phyloP scores from a whole-genome alignment of 2,797 vertebrate genomes.

The Enteromius thamalakanensis region DNA sequence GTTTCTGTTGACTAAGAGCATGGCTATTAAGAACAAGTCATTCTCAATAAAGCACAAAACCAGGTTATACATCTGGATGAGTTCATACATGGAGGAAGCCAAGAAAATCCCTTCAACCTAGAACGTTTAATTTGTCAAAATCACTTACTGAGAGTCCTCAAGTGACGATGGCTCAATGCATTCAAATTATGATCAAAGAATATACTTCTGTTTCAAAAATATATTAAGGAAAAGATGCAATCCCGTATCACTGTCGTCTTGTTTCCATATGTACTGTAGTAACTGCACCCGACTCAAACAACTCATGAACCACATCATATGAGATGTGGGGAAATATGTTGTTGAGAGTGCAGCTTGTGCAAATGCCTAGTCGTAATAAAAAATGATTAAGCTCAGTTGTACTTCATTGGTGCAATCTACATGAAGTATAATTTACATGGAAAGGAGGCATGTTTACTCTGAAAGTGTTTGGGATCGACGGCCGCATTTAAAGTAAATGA shows the following conservation, averaged over 20 bases:
- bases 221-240: neutral
- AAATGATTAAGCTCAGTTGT: neutral
- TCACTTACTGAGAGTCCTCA: neutral
- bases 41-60: neutral
- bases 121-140: neutral
- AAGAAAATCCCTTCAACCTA: neutral
- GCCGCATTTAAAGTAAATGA: neutral
- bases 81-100: neutral
- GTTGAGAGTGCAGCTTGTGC: neutral
- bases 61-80: neutral
- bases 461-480: neutral
- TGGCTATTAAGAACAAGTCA: neutral
- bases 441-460: neutral
- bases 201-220: neutral
- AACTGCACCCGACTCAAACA: neutral
- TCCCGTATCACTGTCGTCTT: neutral
- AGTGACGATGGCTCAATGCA: neutral
- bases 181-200: neutral
- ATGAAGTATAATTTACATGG: neutral
- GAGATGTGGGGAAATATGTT: neutral
- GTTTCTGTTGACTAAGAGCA: neutral
- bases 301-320: neutral
- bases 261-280: too few species aligned
- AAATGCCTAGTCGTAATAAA: neutral
- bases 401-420: neutral